Evolutionary conservation across 2,888 invertebrate genomes (phyloP), one percentile per base, ranked within the genome.

Genomic region (Aphidius colemani): DNA sequence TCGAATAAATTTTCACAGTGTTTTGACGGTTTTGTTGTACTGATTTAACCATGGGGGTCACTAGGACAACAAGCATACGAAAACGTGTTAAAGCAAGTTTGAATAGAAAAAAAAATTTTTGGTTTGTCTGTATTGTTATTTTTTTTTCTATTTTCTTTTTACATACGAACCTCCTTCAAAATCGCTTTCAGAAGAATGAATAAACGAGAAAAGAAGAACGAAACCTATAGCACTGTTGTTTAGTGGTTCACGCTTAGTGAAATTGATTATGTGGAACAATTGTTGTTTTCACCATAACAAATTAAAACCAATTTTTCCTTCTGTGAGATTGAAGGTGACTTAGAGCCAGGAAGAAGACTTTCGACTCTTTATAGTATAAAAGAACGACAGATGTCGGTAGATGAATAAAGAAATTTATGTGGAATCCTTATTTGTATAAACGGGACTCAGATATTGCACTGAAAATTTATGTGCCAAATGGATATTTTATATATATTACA

Each of bases 201-300:
- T 39, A 46, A 46, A 56, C 45, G 13, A 11, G 57, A 48, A 57
- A 46, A 46, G 39, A 46, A 57, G n/a, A 57, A 30, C 30, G 56
- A n/a, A 45, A 46, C 18, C 46, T 11, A 46, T 30, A 30, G 39
- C 45, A 57, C 57, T 7, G 13, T 55, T 55, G 55, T 44, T 45
- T n/a, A 41, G 59, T 59, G 46, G 55, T 55, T 55, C 55, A 55
- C 39, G 57, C 46, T 57, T 39, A 57, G 57, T 57, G 40, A 46
- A 57, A 44, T 44, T 46, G 50, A 59, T 59, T 59, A 59, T 40
- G 41, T 51, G 41, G 18, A 11, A 48, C 59, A 43, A 41, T 51
- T 59, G 59, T 50, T 59, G 68, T 69, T 71, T 68, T 66, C 67
- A 51, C 62, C 67, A 63, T 66, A 67, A 68, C 67, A 63, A 69